phyloP scores from a whole-genome alignment of 2,113 vertebrate genomes.

The Vulpes vulpes region DNA sequence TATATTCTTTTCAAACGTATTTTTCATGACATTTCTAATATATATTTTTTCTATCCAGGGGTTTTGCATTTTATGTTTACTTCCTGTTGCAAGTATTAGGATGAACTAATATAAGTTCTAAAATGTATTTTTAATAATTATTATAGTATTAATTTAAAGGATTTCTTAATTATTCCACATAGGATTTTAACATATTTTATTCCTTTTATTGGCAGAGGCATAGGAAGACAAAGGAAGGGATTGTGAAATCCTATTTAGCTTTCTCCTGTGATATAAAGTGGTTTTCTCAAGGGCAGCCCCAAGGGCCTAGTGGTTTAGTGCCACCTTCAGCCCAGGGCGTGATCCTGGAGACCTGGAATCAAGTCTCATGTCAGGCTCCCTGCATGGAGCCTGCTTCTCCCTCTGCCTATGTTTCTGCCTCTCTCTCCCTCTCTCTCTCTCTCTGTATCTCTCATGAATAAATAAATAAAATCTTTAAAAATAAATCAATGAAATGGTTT shows the following conservation, averaged over 20 bases:
- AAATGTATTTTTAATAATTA: background rate
- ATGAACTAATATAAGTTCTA: background rate
- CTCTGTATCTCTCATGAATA: no score
- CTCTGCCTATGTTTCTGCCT: no score
- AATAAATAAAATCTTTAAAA: no score
- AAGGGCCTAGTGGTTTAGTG: no score
- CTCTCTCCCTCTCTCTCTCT: no score
- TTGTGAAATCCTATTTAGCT: background rate
- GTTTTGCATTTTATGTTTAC: background rate
- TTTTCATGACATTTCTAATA: background rate
- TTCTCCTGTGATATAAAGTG: background rate
- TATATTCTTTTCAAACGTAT: background rate
- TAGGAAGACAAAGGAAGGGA: background rate
- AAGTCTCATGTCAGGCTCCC: no score
- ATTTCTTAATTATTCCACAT: background rate
- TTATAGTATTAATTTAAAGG: background rate
- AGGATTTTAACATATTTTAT: background rate
- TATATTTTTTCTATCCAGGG: background rate
- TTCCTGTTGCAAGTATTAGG: background rate
- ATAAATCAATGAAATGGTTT: background rate
- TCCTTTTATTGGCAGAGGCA: background rate
- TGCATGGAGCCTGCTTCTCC: no score
- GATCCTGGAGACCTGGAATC: no score
- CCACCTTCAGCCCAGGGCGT: no score
- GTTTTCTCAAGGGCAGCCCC: background rate